These are phyloP conservation scores for Scarus forsteni DNA, from an alignment of 2,797 vertebrate species.

Conservation along the genomic window DNA sequence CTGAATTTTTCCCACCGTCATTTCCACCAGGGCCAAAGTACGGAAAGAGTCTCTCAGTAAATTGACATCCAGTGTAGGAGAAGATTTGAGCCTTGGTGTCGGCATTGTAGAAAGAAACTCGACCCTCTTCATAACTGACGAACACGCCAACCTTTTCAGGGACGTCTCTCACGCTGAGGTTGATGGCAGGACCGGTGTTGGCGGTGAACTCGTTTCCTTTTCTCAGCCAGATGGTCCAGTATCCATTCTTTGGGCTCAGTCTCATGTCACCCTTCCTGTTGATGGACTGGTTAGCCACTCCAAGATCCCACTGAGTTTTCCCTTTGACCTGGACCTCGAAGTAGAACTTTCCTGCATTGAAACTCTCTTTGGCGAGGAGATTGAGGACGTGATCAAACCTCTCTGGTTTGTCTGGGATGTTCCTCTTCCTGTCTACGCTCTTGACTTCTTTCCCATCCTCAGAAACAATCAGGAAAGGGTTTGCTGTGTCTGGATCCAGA, in stretches of 20 bases:
- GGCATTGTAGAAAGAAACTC: conserved; percentile 69
- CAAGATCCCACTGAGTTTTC: conserved; percentile 71
- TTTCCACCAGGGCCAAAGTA: conserved; percentile 61
- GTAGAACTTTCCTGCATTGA: conserved; percentile 62
- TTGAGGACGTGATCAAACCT: conserved; percentile 61
- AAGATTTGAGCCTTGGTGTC: conserved; percentile 55
- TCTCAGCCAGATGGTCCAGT: conserved; percentile 69
- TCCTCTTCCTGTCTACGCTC: conserved; percentile 21
- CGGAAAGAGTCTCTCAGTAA: conserved; percentile 65
- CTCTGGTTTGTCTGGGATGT: conserved; percentile 20
- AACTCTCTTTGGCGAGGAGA: conserved; percentile 65
- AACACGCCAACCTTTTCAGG: conserved; percentile 70
- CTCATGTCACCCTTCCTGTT: conserved; percentile 65
- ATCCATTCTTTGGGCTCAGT: conserved; percentile 62
- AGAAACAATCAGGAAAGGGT: conserved; percentile 55
- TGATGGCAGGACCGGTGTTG: conserved; percentile 14
- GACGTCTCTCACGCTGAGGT: conserved; percentile 35
- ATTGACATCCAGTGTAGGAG: conserved; percentile 60
- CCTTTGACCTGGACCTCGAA: conserved; percentile 69
- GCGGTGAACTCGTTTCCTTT: conserved; percentile 49
- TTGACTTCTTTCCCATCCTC: conserved; percentile 60
- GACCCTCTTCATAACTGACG: conserved; percentile 56
- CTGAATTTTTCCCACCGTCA: conserved; percentile 42
- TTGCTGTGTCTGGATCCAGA: conserved; percentile 67
- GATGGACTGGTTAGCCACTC: conserved; percentile 64